Evolutionary conservation across 2,888 invertebrate genomes (phyloP).

Genomic region (Slavum lentiscoides): DNA sequence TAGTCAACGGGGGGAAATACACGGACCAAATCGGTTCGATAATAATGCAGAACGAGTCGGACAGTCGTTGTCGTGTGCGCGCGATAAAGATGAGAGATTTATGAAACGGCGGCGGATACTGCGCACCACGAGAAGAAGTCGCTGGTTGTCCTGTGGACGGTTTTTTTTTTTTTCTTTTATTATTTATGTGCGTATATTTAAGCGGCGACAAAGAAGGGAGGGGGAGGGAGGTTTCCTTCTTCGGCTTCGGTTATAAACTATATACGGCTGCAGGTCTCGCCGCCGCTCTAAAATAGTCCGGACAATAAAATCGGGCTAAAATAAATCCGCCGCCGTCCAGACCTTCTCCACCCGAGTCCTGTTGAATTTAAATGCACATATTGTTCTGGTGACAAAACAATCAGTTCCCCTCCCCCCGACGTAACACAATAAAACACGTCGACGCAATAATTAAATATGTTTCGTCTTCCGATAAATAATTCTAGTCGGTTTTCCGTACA

Average conservation of each 20-base stretch:
- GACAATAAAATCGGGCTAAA: constrained; percentile 35
- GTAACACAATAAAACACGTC: not conserved
- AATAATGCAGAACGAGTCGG: not conserved
- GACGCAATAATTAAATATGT: not conserved
- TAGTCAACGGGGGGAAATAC: not conserved
- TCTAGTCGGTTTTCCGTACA: not conserved
- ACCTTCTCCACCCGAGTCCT: too few relatives aligned
- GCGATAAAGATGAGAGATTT: constrained; percentile 38
- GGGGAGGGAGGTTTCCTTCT: not conserved
- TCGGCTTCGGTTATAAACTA: not conserved
- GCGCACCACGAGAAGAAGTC: not conserved
- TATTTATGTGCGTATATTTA: not conserved
- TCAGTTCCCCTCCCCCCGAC: not conserved
- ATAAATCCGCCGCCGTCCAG: not conserved
- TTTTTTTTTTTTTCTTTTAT: not conserved
- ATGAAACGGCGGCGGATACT: constrained; percentile 12
- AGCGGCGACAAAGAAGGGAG: constrained; percentile 26
- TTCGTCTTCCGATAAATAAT: not conserved
- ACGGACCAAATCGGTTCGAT: constrained; percentile 12
- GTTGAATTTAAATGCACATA: constrained; percentile 1
- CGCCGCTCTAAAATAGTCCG: constrained; percentile 12
- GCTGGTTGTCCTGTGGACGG: not conserved
- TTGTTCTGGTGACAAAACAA: constrained; percentile 44
- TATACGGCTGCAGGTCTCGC: too few relatives aligned
- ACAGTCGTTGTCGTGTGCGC: not conserved